phyloP scores from a whole-genome alignment of 2,113 vertebrate species.

The Phoxinus phoxinus region DNA sequence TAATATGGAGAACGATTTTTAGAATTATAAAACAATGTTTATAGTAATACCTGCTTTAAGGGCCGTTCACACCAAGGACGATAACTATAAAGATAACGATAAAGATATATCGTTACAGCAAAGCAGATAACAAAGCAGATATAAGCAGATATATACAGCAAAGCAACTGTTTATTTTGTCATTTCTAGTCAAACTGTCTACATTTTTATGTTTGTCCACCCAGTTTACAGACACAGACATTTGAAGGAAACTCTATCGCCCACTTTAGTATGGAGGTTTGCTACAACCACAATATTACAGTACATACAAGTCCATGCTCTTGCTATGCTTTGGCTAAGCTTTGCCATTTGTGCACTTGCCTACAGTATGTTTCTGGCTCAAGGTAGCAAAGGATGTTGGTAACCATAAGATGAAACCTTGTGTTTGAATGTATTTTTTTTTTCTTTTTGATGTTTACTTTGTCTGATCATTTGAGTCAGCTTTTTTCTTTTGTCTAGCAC shows the following conservation, averaged over 20 bases:
- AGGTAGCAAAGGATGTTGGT: slow-evolving; percentile 64
- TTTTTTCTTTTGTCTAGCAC: slow-evolving; percentile 83
- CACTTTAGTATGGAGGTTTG: background rate
- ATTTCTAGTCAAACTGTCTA: background rate
- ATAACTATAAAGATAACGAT: too few relatives aligned
- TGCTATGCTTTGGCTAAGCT: background rate
- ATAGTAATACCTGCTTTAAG: too few relatives aligned
- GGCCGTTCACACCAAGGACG: too few relatives aligned
- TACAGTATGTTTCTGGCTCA: slow-evolving; percentile 15
- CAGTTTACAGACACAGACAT: background rate
- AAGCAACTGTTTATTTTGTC: background rate
- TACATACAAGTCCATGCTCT: background rate
- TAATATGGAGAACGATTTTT: too few relatives aligned
- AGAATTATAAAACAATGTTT: too few relatives aligned
- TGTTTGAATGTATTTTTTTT: slow-evolving; percentile 85
- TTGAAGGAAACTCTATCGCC: background rate
- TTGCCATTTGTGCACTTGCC: background rate
- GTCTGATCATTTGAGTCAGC: slow-evolving; percentile 15
- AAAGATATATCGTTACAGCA: too few relatives aligned
- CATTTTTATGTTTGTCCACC: background rate
- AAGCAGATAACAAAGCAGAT: too few relatives aligned
- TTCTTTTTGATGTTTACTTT: slow-evolving; percentile 44
- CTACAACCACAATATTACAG: background rate
- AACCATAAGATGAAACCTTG: slow-evolving; percentile 69
- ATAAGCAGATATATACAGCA: too few relatives aligned